Conservation (phyloP, 2,113 vertebrate species). For the Scopus umbretta region DNA sequence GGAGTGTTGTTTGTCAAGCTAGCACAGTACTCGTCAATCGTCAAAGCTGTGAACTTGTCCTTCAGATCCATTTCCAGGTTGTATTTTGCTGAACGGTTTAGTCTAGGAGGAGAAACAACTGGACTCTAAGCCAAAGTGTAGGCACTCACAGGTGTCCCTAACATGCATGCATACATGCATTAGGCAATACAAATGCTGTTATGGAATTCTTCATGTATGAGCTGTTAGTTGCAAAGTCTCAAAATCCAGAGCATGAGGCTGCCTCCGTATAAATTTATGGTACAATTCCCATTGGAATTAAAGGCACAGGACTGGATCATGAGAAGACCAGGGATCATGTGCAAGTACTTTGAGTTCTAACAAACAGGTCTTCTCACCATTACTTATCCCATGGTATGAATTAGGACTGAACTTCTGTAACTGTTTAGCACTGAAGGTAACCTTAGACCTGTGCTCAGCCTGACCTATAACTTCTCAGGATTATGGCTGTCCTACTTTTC, state of each 20-base stretch:
- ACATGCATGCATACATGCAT: background rate
- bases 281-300: background rate
- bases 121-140: background rate
- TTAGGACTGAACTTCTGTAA: background rate
- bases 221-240: background rate
- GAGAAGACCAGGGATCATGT: background rate
- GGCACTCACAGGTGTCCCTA: background rate
- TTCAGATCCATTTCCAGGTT: slow-evolving; percentile 84
- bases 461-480: background rate
- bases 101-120: slow-evolving; percentile 66
- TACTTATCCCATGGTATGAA: background rate
- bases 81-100: slow-evolving; percentile 85
- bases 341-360: background rate
- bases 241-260: background rate
- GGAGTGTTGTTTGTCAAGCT: slow-evolving; percentile 77
- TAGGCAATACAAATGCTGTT: background rate
- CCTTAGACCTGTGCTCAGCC: background rate
- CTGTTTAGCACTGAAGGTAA: background rate
- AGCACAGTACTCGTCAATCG: slow-evolving; percentile 82
- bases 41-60: slow-evolving; percentile 83
- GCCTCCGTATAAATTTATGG: background rate
- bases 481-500: background rate
- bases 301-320: background rate
- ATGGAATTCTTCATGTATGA: background rate
- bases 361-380: background rate